Percentiles rank a stretch among this genome's conserved stretches.
These are phyloP conservation scores for Euspilapteryx auroguttella DNA, from an alignment of 2,888 invertebrate species.

Conservation along the genomic window DNA sequence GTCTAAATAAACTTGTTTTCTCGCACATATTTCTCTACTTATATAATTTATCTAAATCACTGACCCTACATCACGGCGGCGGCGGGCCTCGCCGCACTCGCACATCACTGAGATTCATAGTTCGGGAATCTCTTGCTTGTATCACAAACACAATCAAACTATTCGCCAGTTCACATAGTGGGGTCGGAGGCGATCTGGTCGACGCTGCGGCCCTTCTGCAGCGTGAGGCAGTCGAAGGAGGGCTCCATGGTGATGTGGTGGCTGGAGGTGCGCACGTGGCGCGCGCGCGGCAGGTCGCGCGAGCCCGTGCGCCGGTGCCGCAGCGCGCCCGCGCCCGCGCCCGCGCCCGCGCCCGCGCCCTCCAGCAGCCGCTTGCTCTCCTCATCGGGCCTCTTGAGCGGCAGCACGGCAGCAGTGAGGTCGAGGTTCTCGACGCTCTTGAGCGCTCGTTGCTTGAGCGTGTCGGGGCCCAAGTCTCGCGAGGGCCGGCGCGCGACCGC, in stretches of 20 bases:
- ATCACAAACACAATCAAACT: background rate
- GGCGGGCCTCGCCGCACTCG: background rate
- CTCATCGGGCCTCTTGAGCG: slow-evolving; percentile 30
- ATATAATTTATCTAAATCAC: too few species aligned
- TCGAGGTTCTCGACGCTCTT: slow-evolving; percentile 51
- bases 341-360: too few species aligned
- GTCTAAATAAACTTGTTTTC: background rate
- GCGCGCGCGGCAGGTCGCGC: slow-evolving; percentile 40
- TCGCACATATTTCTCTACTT: too few species aligned
- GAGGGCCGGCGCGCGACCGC: slow-evolving; percentile 59
- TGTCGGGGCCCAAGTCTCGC: slow-evolving; percentile 47
- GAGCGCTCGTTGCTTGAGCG: slow-evolving; percentile 42
- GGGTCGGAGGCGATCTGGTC: slow-evolving; percentile 22
- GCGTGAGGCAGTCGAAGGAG: slow-evolving; percentile 37
- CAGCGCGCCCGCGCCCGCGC: too few species aligned
- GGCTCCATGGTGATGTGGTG: slow-evolving; percentile 52
- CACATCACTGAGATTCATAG: background rate
- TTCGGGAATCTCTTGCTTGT: background rate
- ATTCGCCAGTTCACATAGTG: slow-evolving; percentile 24
- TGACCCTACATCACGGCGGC: background rate
- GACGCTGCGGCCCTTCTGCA: slow-evolving; percentile 32
- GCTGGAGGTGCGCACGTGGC: slow-evolving; percentile 49
- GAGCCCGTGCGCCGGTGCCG: slow-evolving; percentile 65
- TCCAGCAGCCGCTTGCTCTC: slow-evolving; percentile 49
- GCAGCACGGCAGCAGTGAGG: slow-evolving; percentile 33